Percentiles rank a stretch among this genome's conserved stretches.
phyloP scores from a whole-genome alignment of 2,888 invertebrate species.

The Chelonus formosanus region DNA sequence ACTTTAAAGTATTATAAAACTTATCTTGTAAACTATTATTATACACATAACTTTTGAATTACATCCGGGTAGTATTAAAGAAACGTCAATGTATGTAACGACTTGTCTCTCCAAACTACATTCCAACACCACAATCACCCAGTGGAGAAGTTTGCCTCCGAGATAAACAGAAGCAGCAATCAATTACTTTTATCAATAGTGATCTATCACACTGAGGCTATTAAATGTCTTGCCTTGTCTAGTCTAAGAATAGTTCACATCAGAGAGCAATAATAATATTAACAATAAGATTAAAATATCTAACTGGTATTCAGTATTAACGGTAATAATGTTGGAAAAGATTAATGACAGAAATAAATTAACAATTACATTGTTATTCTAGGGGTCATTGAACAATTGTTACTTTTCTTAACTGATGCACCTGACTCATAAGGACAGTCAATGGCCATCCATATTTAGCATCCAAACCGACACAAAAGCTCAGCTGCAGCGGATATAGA shows the following conservation, averaged over 20 bases:
- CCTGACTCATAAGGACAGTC: constrained; percentile 44
- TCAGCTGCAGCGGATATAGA: constrained; percentile 49
- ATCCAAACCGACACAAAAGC: constrained; percentile 47
- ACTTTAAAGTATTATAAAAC: no score
- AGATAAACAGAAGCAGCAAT: constrained; percentile 10
- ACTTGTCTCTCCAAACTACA: constrained; percentile 39
- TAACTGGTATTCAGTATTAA: neutral
- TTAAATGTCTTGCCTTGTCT: no score
- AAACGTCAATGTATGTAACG: constrained; percentile 35
- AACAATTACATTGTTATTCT: no score
- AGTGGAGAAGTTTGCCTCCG: constrained; percentile 14
- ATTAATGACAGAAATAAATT: no score
- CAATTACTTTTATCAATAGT: neutral
- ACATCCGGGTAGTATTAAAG: constrained; percentile 45
- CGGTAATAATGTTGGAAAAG: neutral
- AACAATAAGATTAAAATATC: no score
- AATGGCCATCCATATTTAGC: constrained; percentile 53
- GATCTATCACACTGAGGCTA: no score
- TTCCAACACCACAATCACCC: constrained; percentile 39
- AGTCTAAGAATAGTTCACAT: no score
- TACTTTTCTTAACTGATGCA: constrained; percentile 41
- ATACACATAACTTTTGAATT: constrained; percentile 39
- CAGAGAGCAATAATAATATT: no score
- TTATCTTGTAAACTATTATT: constrained; percentile 32
- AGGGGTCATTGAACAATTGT: constrained; percentile 23